Evolutionary conservation across 2,113 vertebrate genomes (phyloP).

Genomic region (Hassar affinis): DNA sequence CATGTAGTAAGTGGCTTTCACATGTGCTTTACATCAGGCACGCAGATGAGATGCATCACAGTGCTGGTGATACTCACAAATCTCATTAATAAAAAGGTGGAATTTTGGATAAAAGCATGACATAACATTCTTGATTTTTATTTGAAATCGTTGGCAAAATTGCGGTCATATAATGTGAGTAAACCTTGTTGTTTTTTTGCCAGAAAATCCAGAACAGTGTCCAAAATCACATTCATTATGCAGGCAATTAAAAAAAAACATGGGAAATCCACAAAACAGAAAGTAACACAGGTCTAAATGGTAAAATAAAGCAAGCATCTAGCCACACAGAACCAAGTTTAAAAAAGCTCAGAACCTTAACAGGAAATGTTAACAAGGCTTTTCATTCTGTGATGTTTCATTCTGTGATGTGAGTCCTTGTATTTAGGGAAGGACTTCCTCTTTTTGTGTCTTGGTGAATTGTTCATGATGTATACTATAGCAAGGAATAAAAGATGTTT

Average conservation of each 20-base stretch:
- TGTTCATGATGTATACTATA: neutral
- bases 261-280: neutral
- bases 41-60: neutral
- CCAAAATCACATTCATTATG: neutral
- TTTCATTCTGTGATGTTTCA: neutral
- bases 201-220: neutral
- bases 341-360: neutral
- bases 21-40: neutral
- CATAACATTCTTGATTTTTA: neutral
- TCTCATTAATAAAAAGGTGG: neutral
- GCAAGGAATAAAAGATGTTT: neutral
- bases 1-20: neutral
- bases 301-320: neutral
- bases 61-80: neutral
- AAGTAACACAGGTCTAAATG: too few species aligned
- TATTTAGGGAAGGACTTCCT: neutral
- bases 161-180: neutral
- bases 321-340: too few species aligned
- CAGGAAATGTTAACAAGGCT: neutral
- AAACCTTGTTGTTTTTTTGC: too few species aligned
- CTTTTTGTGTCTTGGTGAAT: neutral
- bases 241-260: neutral
- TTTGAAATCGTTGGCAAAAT: neutral
- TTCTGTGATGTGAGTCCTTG: too few species aligned
- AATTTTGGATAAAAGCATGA: neutral